These are phyloP conservation scores for Conopomorpha cramerella DNA, from an alignment of 1,140 invertebrate species.

Conservation along the genomic window DNA sequence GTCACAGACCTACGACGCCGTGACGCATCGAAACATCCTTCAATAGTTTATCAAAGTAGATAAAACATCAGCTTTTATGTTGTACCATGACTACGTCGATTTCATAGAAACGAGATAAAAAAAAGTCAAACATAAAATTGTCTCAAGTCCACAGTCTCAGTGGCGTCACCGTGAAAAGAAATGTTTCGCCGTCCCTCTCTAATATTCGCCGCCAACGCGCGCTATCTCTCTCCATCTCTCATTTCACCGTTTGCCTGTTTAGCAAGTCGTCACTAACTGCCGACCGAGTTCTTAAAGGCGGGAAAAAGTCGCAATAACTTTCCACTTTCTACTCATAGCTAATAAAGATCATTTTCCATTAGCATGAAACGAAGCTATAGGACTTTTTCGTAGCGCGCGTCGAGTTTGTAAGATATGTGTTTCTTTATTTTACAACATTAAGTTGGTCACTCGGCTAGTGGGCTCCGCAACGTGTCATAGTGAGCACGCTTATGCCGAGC, in stretches of 20 bases:
- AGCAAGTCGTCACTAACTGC: slow-evolving; percentile 26
- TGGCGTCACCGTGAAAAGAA: slow-evolving; percentile 31
- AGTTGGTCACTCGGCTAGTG: slow-evolving; percentile 57
- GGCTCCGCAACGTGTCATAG: slow-evolving; percentile 25
- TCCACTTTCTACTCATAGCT: too few species aligned
- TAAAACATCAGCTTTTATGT: too few species aligned
- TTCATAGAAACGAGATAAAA: too few species aligned
- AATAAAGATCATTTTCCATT: too few species aligned
- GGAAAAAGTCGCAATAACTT: too few species aligned
- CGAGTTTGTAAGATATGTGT: slow-evolving; percentile 41
- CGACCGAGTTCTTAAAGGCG: slow-evolving; percentile 21
- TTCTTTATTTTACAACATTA: slow-evolving; percentile 51
- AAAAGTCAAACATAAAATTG: too few species aligned
- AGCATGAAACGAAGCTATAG: too few species aligned
- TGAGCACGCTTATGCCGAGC: slow-evolving; percentile 23
- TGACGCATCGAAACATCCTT: too few species aligned
- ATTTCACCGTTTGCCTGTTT: slow-evolving; percentile 60
- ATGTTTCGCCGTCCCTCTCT: slow-evolving; percentile 31
- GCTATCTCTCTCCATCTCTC: slow-evolving; percentile 49
- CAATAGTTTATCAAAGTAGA: too few species aligned
- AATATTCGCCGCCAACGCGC: too few species aligned
- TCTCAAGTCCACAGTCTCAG: slow-evolving; percentile 13
- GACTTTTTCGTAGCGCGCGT: slow-evolving; percentile 23
- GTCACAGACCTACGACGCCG: too few species aligned
- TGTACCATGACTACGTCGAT: too few species aligned